A percentile compares a stretch with the other conserved stretches of the same genome.
These are phyloP conservation scores for Nannoperca obscura DNA, from an alignment of 2,797 vertebrate species.

Conservation along the genomic window DNA sequence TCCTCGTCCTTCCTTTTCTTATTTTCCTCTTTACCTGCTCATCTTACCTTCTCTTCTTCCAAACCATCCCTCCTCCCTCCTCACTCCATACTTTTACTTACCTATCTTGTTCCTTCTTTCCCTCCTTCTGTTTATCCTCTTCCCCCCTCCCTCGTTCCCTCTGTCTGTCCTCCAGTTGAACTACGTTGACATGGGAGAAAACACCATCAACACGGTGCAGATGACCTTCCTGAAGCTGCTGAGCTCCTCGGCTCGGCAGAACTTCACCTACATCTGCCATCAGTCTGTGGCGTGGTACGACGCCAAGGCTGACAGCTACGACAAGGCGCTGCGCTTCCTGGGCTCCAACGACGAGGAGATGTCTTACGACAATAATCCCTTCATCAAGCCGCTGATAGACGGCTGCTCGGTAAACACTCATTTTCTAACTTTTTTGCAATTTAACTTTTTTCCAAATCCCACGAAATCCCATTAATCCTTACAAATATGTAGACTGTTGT, in stretches of 20 bases:
- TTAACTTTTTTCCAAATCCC: constrained; percentile 34
- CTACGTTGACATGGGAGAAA: constrained; percentile 92
- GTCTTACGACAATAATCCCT: constrained; percentile 96
- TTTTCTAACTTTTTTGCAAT: constrained; percentile 48
- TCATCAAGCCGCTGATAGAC: constrained; percentile 92
- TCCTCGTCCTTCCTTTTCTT: background rate
- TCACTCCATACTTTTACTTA: background rate
- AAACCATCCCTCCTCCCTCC: background rate
- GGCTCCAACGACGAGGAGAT: constrained; percentile 99
- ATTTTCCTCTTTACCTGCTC: background rate
- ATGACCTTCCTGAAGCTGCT: constrained; percentile 99
- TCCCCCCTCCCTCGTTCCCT: background rate
- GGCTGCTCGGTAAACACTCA: constrained; percentile 92
- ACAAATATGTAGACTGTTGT: constrained; percentile 30
- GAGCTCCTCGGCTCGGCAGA: constrained; percentile 95
- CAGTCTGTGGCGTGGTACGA: constrained; percentile 97
- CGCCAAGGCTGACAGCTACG: constrained; percentile 88
- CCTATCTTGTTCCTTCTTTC: background rate
- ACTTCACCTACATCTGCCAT: constrained; percentile 98
- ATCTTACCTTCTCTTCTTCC: background rate
- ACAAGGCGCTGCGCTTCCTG: constrained; percentile 96
- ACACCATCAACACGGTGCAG: constrained; percentile 93
- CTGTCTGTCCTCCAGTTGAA: constrained; percentile 85
- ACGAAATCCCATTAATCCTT: constrained; percentile 48
- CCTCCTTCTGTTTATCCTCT: no score